Conservation (phyloP, 2,113 vertebrate species). For the Spheniscus mendiculus region DNA sequence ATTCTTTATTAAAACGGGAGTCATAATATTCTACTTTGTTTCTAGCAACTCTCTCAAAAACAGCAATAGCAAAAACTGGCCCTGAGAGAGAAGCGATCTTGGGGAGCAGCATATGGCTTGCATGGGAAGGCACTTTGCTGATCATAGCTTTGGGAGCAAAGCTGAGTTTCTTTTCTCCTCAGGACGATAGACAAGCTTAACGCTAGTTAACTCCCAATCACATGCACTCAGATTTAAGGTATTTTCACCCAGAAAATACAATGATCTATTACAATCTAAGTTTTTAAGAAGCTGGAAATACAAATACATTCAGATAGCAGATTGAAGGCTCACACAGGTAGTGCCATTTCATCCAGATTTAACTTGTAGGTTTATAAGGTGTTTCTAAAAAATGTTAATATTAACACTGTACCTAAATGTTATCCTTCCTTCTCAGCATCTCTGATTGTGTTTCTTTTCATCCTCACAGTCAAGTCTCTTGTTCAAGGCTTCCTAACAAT, state of each 20-base stretch:
- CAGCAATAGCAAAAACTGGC: background rate
- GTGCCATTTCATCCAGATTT: background rate
- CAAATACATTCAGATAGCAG: background rate
- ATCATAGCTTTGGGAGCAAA: background rate
- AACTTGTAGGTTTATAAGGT: background rate
- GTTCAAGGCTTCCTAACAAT: background rate
- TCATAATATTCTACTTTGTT: background rate
- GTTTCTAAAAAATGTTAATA: background rate
- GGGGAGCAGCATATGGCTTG: background rate
- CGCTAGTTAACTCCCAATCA: background rate
- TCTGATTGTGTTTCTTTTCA: background rate
- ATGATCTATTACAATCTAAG: background rate
- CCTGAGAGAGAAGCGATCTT: background rate
- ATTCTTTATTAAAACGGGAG: background rate
- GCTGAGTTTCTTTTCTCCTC: background rate
- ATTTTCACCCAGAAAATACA: background rate
- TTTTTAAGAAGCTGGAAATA: background rate
- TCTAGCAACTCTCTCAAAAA: background rate
- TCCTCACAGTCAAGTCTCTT: background rate
- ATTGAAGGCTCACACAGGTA: background rate
- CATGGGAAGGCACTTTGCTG: background rate
- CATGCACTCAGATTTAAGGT: background rate
- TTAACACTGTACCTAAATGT: background rate
- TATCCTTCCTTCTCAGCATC: background rate
- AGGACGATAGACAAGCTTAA: background rate